Evolutionary conservation across 2,797 vertebrate genomes (phyloP), one percentile per base, ranked within the genome.

Genomic region (Cyclopterus lumpus): DNA sequence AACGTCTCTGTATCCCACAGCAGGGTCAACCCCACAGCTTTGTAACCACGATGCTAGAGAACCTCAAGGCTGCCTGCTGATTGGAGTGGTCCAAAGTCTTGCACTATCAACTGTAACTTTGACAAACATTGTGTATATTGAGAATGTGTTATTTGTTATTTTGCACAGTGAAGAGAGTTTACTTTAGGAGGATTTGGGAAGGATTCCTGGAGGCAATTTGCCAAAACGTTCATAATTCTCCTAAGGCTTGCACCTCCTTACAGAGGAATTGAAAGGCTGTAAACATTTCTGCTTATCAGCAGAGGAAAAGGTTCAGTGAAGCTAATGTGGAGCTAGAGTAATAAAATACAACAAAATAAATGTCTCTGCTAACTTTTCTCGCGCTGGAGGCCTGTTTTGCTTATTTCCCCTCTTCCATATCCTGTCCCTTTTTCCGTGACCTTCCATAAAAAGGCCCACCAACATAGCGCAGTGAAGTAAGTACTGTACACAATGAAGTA

Each of bases 401-500:
- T 65, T 66, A 40, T 20, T 42, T 64, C 59, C 8, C 55, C 30
- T 26, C 28, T 42, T 28, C 7, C 16, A 22, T 22, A 20, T 72
- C 8, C 58, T 57, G 4, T 58, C 32, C 18, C 15, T 34, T 49
- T 70, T 46, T 46, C n/a, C 5, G 16, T 54, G 22, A 54, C 49
- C 49, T 51, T 5, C 57, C 12, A n/a, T 60, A 3, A 79, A 84
- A 77, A 62, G 38, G 71, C 66, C 81, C 76, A 79, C 78, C 74
- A 88, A 86, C 77, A 79, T 36, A 44, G 69, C 18, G n/a, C 5
- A 44, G 4, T 49, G 34, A 61, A 71, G 54, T 1, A 6, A 34
- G 26, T 11, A 36, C 6, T 82, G 26, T 60, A 81, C 46, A 76
- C 67, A 81, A 12, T 32, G 20, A 60, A 28, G 16, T 28, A 1